Percentiles rank a stretch among this genome's conserved stretches.
phyloP scores from a whole-genome alignment of 2,888 invertebrate genomes.

The Melipona beecheii region DNA sequence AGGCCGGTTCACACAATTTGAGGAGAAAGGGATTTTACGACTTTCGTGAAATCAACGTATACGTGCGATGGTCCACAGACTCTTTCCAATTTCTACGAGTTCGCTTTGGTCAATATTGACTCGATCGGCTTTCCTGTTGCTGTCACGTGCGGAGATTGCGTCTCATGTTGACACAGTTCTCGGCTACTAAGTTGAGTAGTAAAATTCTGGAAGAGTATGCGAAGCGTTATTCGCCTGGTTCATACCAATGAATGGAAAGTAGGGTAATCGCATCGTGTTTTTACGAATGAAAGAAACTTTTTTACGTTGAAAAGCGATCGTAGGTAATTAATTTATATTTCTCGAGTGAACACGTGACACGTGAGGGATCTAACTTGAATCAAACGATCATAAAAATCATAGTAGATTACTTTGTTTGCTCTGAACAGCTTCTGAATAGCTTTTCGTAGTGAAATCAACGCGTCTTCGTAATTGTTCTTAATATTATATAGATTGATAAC shows the following conservation, averaged over 20 bases:
- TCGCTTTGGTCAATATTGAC: constrained; percentile 1
- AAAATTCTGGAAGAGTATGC: neutral
- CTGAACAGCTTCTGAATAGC: neutral
- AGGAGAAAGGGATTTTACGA: constrained; percentile 60
- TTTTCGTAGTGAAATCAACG: constrained; percentile 24
- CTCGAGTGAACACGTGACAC: neutral
- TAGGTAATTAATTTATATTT: neutral
- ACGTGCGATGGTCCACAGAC: constrained; percentile 18
- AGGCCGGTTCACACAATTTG: constrained; percentile 33
- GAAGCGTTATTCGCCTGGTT: neutral
- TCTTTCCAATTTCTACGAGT: constrained; percentile 29
- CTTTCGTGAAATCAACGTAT: constrained; percentile 31
- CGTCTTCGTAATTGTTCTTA: constrained; percentile 5
- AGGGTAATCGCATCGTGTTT: neutral
- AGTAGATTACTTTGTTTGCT: constrained; percentile 66
- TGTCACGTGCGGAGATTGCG: neutral
- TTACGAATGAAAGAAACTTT: neutral
- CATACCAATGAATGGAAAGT: neutral
- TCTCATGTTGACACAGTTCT: neutral
- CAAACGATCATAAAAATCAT: constrained; percentile 17
- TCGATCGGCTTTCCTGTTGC: neutral
- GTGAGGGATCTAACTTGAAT: neutral
- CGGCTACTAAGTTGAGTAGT: neutral
- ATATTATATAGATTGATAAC: constrained; percentile 32
- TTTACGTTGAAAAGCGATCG: neutral